Percentiles rank a stretch among this genome's conserved stretches.
Conservation (phyloP, 2,888 invertebrate species). For the Beris morrisii region DNA sequence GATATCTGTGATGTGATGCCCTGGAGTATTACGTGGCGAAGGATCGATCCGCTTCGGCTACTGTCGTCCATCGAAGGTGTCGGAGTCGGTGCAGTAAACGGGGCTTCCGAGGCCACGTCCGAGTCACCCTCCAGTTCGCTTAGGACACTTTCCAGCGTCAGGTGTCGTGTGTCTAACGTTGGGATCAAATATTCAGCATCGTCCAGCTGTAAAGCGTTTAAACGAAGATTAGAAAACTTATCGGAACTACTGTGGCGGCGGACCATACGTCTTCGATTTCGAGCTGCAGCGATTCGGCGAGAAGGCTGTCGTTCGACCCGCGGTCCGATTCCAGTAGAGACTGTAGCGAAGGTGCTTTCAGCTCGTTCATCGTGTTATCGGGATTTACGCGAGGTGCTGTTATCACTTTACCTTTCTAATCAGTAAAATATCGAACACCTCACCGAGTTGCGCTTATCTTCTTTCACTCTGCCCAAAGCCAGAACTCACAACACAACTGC, state of each 20-base stretch:
- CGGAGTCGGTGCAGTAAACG: constrained; percentile 53
- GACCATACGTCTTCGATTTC: constrained; percentile 68
- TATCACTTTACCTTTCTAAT: no score
- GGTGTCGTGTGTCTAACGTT: constrained; percentile 67
- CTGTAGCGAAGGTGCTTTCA: constrained; percentile 57
- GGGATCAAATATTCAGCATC: constrained; percentile 81
- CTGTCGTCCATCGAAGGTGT: constrained; percentile 54
- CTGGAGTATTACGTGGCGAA: constrained; percentile 79
- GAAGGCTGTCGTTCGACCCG: constrained; percentile 69
- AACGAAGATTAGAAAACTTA: constrained; percentile 5
- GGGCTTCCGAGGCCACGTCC: constrained; percentile 58
- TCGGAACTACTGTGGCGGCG: neutral
- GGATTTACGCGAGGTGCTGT: neutral
- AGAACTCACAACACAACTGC: no score
- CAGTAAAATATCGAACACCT: no score
- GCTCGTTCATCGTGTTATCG: constrained; percentile 28
- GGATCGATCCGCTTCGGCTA: constrained; percentile 63
- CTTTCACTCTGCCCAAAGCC: no score
- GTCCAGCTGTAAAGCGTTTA: constrained; percentile 63
- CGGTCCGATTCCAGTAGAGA: constrained; percentile 64
- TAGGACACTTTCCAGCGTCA: constrained; percentile 78
- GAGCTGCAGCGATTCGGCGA: constrained; percentile 61
- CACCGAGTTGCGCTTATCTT: no score
- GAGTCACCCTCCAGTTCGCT: constrained; percentile 73
- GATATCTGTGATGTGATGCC: constrained; percentile 86